Base-by-base conservation (phyloP, 2,888 invertebrate genomes). In the Entomobrya proxima region DNA sequence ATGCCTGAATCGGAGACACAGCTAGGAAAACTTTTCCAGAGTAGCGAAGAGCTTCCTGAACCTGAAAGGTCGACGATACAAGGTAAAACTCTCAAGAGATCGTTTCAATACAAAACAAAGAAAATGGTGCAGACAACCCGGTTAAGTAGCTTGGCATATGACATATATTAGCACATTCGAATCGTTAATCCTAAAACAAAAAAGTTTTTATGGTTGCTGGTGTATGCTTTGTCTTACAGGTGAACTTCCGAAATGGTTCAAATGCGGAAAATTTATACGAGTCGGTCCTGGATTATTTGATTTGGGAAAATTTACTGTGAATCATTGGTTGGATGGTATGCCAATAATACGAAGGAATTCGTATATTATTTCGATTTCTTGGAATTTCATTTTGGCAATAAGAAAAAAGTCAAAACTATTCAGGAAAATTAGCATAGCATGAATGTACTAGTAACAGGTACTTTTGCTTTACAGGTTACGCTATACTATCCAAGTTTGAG, bases 261-360 rank as follows among this genome's bases (percentile, higher is more conserved):
- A 91, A 47, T 92, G 92, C 6, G 91, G 91, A 74, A 81, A 81
- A 30, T 91, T 92, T 69, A 88, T 93, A 6, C 90, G 92, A 82
- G 91, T 92, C 84, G 94, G 94, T 5, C 93, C 93, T 0, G 94
- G 93, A 32, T 91, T 92, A 85, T 93, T 92, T 90, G 92, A 93
- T 79, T 90, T 92, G 15, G 91, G 92, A 27, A 91, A 91, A 50
- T 92, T 91, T 52, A 86, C 87, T 9, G 4, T 88, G 21, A 85
- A 85, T 67, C 88, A 88, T 61, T 88, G 85, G 82, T 30, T 88
- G 24, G 88, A 88, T 55, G 88, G 88, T 85, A 67, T 40, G 74
- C 11, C 30, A 67, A 2, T 30, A 2, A 61, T 61, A 15, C 30
- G 44, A 11, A 40, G 9, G 15, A 40, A 15, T 40, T 40, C 21